A percentile compares a stretch with the other conserved stretches of the same genome.
Conservation (phyloP, 1,140 invertebrate genomes). For the Onthophagus taurus region DNA sequence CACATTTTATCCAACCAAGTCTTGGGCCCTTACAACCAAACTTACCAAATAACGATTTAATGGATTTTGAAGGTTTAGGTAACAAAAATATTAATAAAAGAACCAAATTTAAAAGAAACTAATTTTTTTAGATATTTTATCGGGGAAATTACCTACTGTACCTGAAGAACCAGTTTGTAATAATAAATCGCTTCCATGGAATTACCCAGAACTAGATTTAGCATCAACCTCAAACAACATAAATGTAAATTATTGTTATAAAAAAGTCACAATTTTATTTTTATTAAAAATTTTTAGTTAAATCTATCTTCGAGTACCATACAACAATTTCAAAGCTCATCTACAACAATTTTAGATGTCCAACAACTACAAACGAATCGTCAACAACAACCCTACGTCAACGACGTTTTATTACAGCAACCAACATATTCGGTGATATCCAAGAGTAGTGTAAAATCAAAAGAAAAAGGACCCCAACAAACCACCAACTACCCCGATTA, state of each 20-base stretch:
- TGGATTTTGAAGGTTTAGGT: constrained; percentile 80
- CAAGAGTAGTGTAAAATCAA: too few relatives aligned
- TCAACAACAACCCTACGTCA: too few relatives aligned
- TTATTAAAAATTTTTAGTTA: background rate
- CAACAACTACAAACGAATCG: too few relatives aligned
- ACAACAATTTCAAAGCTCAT: too few relatives aligned
- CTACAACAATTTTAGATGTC: too few relatives aligned
- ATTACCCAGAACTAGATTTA: constrained; percentile 40
- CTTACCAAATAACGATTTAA: constrained; percentile 78
- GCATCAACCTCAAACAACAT: too few relatives aligned
- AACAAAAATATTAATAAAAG: constrained; percentile 15
- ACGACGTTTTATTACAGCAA: too few relatives aligned
- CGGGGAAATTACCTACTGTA: constrained; percentile 50
- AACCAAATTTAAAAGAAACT: constrained; percentile 5
- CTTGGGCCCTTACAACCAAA: constrained; percentile 92
- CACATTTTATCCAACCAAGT: constrained; percentile 97
- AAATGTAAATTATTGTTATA: background rate
- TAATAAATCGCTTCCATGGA: constrained; percentile 29
- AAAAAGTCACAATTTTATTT: background rate
- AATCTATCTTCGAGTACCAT: background rate
- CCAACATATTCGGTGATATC: too few relatives aligned
- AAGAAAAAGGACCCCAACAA: too few relatives aligned
- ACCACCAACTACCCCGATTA: too few relatives aligned
- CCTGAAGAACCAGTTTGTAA: constrained; percentile 46
- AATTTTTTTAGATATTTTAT: constrained; percentile 45